These are phyloP conservation scores for Burhinus oedicnemus DNA, from an alignment of 2,113 vertebrate species.

Conservation along the genomic window DNA sequence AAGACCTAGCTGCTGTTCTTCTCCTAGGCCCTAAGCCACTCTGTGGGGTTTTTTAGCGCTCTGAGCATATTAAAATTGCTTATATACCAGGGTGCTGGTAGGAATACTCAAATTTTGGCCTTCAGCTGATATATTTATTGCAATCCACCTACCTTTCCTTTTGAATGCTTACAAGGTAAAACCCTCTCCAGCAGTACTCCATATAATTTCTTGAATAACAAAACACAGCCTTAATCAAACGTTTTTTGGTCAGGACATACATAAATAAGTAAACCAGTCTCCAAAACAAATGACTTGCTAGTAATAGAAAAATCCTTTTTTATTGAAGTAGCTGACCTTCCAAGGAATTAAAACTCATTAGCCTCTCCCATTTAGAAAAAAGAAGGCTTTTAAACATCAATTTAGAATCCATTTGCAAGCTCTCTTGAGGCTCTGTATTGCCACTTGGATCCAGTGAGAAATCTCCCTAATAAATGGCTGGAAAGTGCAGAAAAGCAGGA, in stretches of 20 bases:
- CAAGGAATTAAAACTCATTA: constrained; percentile 78
- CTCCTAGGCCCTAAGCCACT: neutral
- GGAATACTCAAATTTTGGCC: neutral
- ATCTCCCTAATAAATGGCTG: constrained; percentile 46
- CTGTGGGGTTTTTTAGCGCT: neutral
- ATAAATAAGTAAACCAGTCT: neutral
- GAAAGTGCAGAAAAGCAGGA: constrained; percentile 1
- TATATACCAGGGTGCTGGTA: neutral
- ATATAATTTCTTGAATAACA: neutral
- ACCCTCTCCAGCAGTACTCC: neutral
- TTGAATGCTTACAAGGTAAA: neutral
- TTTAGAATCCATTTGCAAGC: constrained; percentile 74
- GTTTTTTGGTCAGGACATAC: neutral
- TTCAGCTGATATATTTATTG: neutral
- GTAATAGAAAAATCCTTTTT: constrained; percentile 68
- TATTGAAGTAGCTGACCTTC: constrained; percentile 67
- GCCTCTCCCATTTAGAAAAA: constrained; percentile 25
- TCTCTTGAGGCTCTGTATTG: constrained; percentile 49
- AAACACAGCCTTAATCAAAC: constrained; percentile 18
- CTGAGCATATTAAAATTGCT: neutral
- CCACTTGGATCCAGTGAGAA: constrained; percentile 45
- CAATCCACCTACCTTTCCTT: neutral
- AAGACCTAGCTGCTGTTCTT: neutral
- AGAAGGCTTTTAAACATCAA: constrained; percentile 72
- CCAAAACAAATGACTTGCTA: neutral